These are phyloP conservation scores for Dryobotodes eremita DNA, from an alignment of 2,888 invertebrate genomes.

Conservation along the genomic window DNA sequence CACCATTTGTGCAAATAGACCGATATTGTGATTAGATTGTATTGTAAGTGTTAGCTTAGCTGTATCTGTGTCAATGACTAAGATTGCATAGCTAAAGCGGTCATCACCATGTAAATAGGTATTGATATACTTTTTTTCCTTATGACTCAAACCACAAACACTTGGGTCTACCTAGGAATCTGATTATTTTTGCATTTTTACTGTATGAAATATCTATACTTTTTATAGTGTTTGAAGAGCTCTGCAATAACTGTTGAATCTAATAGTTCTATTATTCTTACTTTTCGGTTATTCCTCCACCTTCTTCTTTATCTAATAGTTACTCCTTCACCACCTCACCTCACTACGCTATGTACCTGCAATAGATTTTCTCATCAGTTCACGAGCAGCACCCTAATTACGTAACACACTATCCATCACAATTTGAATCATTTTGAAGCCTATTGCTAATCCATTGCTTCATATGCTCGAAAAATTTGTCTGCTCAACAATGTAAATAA, in stretches of 20 bases:
- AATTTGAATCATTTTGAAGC: no score
- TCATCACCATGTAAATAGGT: slow-evolving; percentile 32
- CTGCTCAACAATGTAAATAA: no score
- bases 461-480: no score
- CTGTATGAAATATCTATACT: neutral
- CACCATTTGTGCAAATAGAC: slow-evolving; percentile 27
- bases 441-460: no score
- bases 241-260: neutral
- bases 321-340: neutral
- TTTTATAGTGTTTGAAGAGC: neutral
- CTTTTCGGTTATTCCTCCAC: neutral
- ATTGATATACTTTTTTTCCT: slow-evolving; percentile 54
- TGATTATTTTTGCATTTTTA: slow-evolving; percentile 19
- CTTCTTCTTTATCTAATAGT: neutral
- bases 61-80: slow-evolving; percentile 54
- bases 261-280: neutral
- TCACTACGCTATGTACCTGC: neutral
- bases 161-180: slow-evolving; percentile 20
- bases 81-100: slow-evolving; percentile 31
- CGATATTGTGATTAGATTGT: slow-evolving; percentile 35
- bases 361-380: neutral
- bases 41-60: slow-evolving; percentile 24
- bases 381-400: neutral
- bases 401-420: no score
- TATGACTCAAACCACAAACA: slow-evolving; percentile 42